phyloP scores from a whole-genome alignment of 1,140 invertebrate species.

The Reticulitermes speratus region DNA sequence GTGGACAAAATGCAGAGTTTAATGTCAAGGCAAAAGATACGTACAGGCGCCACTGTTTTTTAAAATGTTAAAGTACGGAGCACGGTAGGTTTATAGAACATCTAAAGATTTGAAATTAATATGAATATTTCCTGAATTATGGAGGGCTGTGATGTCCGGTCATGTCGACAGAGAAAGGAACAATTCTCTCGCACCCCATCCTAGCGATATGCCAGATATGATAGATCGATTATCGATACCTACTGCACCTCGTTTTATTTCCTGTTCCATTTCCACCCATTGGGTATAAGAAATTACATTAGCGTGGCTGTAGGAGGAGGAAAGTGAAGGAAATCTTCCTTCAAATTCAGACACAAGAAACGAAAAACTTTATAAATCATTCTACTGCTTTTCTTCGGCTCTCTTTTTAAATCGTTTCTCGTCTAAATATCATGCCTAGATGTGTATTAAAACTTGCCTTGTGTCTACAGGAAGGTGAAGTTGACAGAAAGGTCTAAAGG shows the following conservation, averaged over 20 bases:
- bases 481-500: too few species aligned
- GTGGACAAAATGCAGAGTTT: too few species aligned
- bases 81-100: too few species aligned
- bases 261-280: not conserved
- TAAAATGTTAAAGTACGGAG: too few species aligned
- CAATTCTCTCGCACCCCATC: not conserved
- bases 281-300: not conserved
- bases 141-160: not conserved
- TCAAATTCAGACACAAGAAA: not conserved
- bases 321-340: not conserved
- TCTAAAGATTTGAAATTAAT: not conserved
- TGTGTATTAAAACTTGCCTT: not conserved
- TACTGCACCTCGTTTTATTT: not conserved
- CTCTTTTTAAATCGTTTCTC: not conserved
- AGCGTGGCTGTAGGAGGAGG: not conserved
- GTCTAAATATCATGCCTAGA: not conserved
- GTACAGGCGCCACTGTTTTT: too few species aligned
- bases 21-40: too few species aligned
- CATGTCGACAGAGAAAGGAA: not conserved
- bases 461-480: too few species aligned
- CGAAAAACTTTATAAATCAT: not conserved
- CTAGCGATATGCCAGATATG: slow-evolving; percentile 13
- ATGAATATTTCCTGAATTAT: not conserved
- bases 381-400: not conserved
- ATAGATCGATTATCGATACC: not conserved